Evolutionary conservation across 1,140 invertebrate species (phyloP), one percentile per base, ranked within the genome.

Genomic region (Rhyzopertha dominica): DNA sequence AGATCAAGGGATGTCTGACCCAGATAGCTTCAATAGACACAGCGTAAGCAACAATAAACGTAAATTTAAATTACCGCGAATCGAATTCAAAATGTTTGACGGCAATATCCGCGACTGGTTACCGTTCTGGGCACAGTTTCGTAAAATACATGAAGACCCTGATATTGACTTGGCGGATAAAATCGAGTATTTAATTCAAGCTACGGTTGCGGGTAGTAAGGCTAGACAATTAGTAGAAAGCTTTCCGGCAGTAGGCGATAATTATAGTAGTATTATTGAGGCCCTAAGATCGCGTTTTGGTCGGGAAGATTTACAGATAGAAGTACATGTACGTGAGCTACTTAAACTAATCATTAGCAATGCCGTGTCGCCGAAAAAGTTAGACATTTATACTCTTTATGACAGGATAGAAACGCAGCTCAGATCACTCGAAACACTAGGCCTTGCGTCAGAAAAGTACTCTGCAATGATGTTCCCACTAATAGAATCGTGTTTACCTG

Each of bases 81-180:
- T 66, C 9, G 56, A 67, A 36, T 28, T 66, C 2, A 36, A 28
- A 20, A 65, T 60, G 18, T 69, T 67, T 40, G 39, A 43, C 9
- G 65, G 66, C 5, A 38, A 65, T 8, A 25, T 66, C 0, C 56
- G 48, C 41, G 58, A 67, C 1, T 68, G 67, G 66, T 28, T 70
- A 7, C 29, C 42, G 3, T 70, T 67, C 46, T 69, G 64, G 63
- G 47, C 51, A 10, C 56, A 56, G 41, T 68, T 68, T 35, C 53
- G 56, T 23, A 58, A 60, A 19, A 62, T 70, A n/a, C 53, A 70
- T 45, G 58, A 62, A 25, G 62, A 68, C 39, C 9, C 17, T n/a
- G 35, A 39, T 2, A 24, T 68, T 0, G 29, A 45, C n/a, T 44
- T 41, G 5, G 43, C 47, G 5, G 53, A 65, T 37, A 69, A 67